These are phyloP conservation scores for Agonopterix subpropinquella DNA, from an alignment of 2,888 invertebrate genomes.

Conservation along the genomic window DNA sequence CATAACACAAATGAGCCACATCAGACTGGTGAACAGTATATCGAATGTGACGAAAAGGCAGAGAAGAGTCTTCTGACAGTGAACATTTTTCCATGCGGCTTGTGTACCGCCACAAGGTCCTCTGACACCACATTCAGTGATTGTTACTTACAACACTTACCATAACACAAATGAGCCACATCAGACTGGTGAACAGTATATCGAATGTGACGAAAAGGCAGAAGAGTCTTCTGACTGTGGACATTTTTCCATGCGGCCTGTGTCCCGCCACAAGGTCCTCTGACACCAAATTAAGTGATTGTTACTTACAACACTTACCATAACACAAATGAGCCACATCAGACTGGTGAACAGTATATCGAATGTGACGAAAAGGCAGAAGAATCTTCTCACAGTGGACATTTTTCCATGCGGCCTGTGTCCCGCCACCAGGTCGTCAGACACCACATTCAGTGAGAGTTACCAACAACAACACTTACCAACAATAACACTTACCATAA, in stretches of 20 bases:
- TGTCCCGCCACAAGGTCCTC: no score
- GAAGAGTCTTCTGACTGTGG: slow-evolving; percentile 91
- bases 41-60: slow-evolving; percentile 94
- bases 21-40: slow-evolving; percentile 87
- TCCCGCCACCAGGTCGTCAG: slow-evolving; percentile 70
- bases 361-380: slow-evolving; percentile 93
- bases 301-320: slow-evolving; percentile 84
- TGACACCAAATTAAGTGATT: no score
- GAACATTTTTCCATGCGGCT: slow-evolving; percentile 85
- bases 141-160: no score
- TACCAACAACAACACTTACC: no score
- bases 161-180: slow-evolving; percentile 95
- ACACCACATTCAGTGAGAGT: slow-evolving; percentile 77
- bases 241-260: no score
- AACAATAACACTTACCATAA: no score
- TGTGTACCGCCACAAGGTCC: slow-evolving; percentile 80
- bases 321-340: slow-evolving; percentile 93
- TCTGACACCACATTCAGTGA: no score
- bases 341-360: slow-evolving; percentile 90
- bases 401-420: slow-evolving; percentile 31
- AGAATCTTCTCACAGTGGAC: slow-evolving; percentile 91
- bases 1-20: slow-evolving; percentile 95
- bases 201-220: slow-evolving; percentile 94
- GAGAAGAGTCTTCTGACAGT: slow-evolving; percentile 91
- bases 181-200: slow-evolving; percentile 87